These are phyloP conservation scores for Troides helena DNA, from an alignment of 2,888 invertebrate genomes.

Conservation along the genomic window DNA sequence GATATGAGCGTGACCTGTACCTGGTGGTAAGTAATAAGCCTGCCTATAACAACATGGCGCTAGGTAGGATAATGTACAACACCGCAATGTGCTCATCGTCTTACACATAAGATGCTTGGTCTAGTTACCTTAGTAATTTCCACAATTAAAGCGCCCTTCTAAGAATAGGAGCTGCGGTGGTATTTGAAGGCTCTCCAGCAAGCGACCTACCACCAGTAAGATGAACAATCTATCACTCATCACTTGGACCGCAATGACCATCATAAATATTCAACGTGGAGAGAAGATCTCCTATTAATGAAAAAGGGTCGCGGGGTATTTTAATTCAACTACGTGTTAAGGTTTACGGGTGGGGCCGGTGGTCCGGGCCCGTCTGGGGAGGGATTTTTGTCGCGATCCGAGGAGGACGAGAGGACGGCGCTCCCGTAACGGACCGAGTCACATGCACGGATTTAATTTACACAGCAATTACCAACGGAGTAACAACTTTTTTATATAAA, in stretches of 20 bases:
- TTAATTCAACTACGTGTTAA: constrained; percentile 80
- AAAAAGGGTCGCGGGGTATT: constrained; percentile 80
- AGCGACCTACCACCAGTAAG: too few relatives aligned
- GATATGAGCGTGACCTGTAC: too few relatives aligned
- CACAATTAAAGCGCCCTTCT: too few relatives aligned
- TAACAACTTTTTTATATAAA: constrained; percentile 1
- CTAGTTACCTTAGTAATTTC: too few relatives aligned
- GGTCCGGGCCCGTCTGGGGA: constrained; percentile 3
- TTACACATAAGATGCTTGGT: too few relatives aligned
- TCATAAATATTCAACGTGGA: constrained; percentile 78
- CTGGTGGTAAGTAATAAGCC: too few relatives aligned
- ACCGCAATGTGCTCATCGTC: too few relatives aligned
- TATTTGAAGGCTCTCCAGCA: too few relatives aligned
- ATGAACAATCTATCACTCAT: not conserved
- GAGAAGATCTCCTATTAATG: constrained; percentile 79
- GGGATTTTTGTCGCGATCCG: constrained; percentile 29
- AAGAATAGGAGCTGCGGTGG: too few relatives aligned
- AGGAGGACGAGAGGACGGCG: not conserved
- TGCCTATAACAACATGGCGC: too few relatives aligned
- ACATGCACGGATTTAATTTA: constrained; percentile 15
- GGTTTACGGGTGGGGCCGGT: constrained; percentile 58
- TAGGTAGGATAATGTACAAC: too few relatives aligned
- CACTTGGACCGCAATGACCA: constrained; percentile 35
- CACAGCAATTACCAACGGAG: constrained; percentile 10
- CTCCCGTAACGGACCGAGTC: constrained; percentile 6